Evolutionary conservation across 2,797 vertebrate genomes (phyloP).

Genomic region (Microcaecilia unicolor): DNA sequence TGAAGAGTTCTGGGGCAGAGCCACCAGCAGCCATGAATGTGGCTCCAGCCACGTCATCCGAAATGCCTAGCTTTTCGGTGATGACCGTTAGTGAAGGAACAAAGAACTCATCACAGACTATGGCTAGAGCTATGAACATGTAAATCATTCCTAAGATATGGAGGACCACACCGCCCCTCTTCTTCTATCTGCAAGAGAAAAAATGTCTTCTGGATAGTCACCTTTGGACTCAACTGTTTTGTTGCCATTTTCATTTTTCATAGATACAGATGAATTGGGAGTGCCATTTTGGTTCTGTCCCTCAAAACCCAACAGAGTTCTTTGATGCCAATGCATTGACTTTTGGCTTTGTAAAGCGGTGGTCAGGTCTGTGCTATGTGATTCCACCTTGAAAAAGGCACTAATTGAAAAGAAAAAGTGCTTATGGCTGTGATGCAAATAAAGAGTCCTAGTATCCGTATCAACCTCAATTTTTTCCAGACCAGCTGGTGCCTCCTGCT

Average conservation of each 20-base stretch:
- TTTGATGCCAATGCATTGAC: conserved; percentile 49
- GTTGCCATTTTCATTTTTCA: conserved; percentile 44
- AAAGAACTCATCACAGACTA: conserved; percentile 97
- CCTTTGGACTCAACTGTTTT: conserved; percentile 56
- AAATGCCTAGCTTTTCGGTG: conserved; percentile 88
- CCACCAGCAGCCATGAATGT: conserved; percentile 98
- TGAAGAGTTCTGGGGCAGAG: conserved; percentile 95
- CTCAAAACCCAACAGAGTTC: conserved; percentile 83
- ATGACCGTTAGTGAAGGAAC: conserved; percentile 95
- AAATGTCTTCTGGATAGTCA: conserved; percentile 83
- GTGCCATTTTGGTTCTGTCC: conserved; percentile 56
- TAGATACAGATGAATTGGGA: conserved; percentile 46
- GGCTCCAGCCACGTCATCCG: conserved; percentile 93
- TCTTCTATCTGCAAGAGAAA: conserved; percentile 69
- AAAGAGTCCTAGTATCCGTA: conserved; percentile 73
- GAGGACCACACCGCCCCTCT: conserved; percentile 82
- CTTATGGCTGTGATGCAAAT: conserved; percentile 79
- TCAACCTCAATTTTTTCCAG: conserved; percentile 78
- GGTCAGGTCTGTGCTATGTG: conserved; percentile 37
- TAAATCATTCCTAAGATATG: conserved; percentile 96
- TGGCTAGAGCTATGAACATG: conserved; percentile 97
- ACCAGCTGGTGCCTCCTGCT: conserved; percentile 51
- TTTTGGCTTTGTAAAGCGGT: conserved; percentile 42
- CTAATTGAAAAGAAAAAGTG: conserved; percentile 69
- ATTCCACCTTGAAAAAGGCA: conserved; percentile 78